Percentiles rank a stretch among this genome's conserved stretches.
These are phyloP conservation scores for Chironomus tepperi DNA, from an alignment of 1,140 invertebrate species.

Conservation along the genomic window DNA sequence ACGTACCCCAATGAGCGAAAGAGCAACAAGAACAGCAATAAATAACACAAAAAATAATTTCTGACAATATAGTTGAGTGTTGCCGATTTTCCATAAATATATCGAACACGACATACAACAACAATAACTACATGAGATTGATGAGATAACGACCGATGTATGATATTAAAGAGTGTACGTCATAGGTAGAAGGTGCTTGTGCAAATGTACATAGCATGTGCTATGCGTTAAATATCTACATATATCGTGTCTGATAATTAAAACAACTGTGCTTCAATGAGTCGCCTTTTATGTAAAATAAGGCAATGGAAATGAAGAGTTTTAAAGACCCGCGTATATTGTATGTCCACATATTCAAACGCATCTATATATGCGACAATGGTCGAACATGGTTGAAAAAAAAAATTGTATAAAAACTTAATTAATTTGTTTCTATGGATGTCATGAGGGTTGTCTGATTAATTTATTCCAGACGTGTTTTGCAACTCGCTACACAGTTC, in stretches of 20 bases:
- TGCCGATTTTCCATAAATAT: not conserved
- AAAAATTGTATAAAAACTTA: not conserved
- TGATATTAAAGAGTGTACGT: not conserved
- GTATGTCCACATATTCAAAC: not conserved
- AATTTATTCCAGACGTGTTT: conserved; percentile 17
- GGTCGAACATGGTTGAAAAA: not conserved
- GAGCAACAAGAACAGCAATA: too few species aligned
- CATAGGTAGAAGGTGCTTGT: not conserved
- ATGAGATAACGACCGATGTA: conserved; percentile 12
- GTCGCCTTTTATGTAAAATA: not conserved
- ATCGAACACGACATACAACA: not conserved
- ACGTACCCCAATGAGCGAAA: too few species aligned
- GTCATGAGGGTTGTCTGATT: conserved; percentile 22
- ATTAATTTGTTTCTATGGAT: conserved; percentile 23
- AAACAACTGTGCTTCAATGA: not conserved
- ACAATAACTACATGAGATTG: not conserved
- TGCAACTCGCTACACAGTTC: not conserved
- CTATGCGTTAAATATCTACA: not conserved
- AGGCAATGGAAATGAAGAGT: not conserved
- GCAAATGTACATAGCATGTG: not conserved
- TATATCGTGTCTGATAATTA: not conserved
- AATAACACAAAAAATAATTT: too few species aligned
- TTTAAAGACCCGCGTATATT: conserved; percentile 4
- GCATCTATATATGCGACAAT: not conserved
- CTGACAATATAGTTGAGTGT: not conserved